phyloP scores from a whole-genome alignment of 2,113 vertebrate genomes.

The Indicator maculatus region DNA sequence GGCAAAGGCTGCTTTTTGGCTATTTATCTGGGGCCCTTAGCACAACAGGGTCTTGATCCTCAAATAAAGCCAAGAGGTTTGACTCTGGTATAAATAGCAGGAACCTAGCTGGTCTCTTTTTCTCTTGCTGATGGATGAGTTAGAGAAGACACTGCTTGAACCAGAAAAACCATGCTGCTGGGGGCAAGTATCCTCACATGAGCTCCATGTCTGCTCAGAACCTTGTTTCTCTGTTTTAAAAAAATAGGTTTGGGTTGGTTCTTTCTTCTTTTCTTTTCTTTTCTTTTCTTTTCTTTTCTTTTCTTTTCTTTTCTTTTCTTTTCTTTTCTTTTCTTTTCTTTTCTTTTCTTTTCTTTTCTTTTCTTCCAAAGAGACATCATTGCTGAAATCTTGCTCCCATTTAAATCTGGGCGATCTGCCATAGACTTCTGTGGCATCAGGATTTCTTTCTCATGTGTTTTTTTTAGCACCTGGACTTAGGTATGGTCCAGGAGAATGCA shows the following conservation, averaged over 20 bases:
- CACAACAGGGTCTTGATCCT: not conserved
- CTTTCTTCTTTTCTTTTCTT: not conserved
- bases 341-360: not conserved
- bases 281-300: too few species aligned
- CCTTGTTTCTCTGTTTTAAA: not conserved
- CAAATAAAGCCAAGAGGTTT: not conserved
- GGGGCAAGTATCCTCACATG: not conserved
- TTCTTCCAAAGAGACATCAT: rapidly evolving
- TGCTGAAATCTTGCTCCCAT: not conserved
- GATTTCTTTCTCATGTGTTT: not conserved
- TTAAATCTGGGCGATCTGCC: not conserved
- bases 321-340: not conserved
- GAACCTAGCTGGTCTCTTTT: not conserved
- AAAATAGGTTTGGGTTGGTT: not conserved
- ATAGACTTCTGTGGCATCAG: not conserved
- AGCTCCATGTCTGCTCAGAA: not conserved
- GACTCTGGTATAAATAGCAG: not conserved
- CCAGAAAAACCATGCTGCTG: not conserved
- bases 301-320: not conserved
- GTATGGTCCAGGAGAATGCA: not conserved
- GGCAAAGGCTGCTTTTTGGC: not conserved
- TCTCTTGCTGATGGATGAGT: not conserved
- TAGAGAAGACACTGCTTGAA: not conserved
- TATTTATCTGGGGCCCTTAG: not conserved
- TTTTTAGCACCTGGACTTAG: conserved; percentile 7